phyloP scores from a whole-genome alignment of 2,888 invertebrate genomes.

The Gerris lacustris region DNA sequence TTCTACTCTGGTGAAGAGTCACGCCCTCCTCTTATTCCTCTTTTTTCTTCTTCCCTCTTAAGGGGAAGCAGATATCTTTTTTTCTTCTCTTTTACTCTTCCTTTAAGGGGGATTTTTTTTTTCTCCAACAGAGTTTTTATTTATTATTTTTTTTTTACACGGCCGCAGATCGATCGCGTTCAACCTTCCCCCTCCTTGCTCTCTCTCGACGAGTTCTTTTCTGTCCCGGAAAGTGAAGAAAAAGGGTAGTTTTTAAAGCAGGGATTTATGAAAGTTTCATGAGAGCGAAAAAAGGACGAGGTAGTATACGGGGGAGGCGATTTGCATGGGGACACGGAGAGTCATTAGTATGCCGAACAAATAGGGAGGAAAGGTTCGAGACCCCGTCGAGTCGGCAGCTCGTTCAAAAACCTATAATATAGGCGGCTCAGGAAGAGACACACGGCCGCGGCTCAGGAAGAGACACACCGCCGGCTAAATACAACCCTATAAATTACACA shows the following conservation, averaged over 20 bases:
- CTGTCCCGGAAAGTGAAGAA: background rate
- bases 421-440: background rate
- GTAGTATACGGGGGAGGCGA: background rate
- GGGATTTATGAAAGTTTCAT: conserved; percentile 5
- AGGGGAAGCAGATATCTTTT: background rate
- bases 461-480: background rate
- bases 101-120: background rate
- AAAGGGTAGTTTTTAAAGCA: conserved; percentile 5
- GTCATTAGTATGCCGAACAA: conserved; percentile 5
- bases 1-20: background rate
- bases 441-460: no score
- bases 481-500: conserved; percentile 1
- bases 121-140: no score
- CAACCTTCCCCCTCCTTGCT: background rate
- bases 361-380: background rate
- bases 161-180: conserved; percentile 3
- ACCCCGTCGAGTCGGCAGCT: background rate
- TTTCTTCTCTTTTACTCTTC: background rate
- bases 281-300: background rate
- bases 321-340: background rate
- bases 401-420: conserved; percentile 5
- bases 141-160: background rate
- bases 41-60: background rate
- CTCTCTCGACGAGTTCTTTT: background rate
- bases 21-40: background rate